These are phyloP conservation scores for Leptinotarsa juncta DNA, from an alignment of 2,888 invertebrate genomes.

Conservation along the genomic window DNA sequence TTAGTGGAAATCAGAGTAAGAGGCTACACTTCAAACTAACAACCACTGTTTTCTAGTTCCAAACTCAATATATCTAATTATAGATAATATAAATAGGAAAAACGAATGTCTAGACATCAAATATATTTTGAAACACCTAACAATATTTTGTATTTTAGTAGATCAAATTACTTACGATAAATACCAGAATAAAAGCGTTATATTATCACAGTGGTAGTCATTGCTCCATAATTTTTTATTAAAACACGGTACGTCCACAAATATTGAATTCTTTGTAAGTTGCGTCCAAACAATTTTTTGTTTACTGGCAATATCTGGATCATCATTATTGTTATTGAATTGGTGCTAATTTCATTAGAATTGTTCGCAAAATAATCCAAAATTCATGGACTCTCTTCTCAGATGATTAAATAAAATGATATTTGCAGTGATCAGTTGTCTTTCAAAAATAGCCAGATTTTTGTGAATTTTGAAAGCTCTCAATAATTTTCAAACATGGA, in stretches of 20 bases:
- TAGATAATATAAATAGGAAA: conserved; percentile 49
- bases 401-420: conserved; percentile 7
- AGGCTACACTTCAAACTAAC: background rate
- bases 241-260: conserved; percentile 30
- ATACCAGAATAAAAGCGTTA: conserved; percentile 68
- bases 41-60: conserved; percentile 26
- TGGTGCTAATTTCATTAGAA: conserved; percentile 16
- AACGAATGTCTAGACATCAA: conserved; percentile 61
- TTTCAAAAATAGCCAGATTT: background rate
- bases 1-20: background rate
- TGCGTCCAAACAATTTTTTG: conserved; percentile 1
- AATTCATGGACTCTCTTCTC: conserved; percentile 20
- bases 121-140: conserved; percentile 61
- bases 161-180: conserved; percentile 63
- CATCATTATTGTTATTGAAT: conserved; percentile 17
- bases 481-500: background rate
- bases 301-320: conserved; percentile 12
- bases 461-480: background rate
- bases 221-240: conserved; percentile 64
- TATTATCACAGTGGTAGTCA: conserved; percentile 68
- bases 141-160: conserved; percentile 58
- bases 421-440: conserved; percentile 9
- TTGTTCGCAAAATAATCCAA: conserved; percentile 17
- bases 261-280: conserved; percentile 16
- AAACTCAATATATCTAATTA: conserved; percentile 41